Conservation (phyloP, 2,797 vertebrate genomes). For the Oreonectes daqikongensis region DNA sequence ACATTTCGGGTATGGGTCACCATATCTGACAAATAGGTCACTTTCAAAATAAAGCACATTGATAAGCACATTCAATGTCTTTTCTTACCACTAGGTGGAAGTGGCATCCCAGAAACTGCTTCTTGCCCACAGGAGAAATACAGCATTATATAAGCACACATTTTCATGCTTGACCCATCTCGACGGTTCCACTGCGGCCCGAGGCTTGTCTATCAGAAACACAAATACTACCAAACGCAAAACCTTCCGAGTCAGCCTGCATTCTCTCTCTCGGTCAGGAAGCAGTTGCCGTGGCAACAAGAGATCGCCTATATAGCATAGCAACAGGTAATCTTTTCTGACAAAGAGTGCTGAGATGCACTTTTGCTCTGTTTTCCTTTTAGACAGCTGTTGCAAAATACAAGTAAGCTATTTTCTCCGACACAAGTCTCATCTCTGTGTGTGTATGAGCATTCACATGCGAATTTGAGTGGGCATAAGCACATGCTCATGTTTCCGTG, state of each 20-base stretch:
- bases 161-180: slow-evolving; percentile 48
- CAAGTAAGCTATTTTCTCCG: slow-evolving; percentile 24
- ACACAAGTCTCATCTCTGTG: background rate
- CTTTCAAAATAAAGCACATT: too few relatives aligned
- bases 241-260: slow-evolving; percentile 8
- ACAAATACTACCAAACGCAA: slow-evolving; percentile 24
- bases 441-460: background rate
- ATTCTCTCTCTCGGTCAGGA: slow-evolving; percentile 30
- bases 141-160: slow-evolving; percentile 43
- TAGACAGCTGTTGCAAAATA: slow-evolving; percentile 7
- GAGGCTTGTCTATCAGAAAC: slow-evolving; percentile 38
- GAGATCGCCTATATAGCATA: slow-evolving; percentile 54
- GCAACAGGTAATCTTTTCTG: slow-evolving; percentile 60
- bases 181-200: slow-evolving; percentile 15
- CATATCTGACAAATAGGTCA: too few relatives aligned
- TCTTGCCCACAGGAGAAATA: slow-evolving; percentile 11
- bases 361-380: slow-evolving; percentile 33
- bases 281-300: slow-evolving; percentile 58
- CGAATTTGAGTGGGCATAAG: background rate
- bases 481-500: slow-evolving; percentile 4
- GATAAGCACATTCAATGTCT: background rate
- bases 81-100: slow-evolving; percentile 46
- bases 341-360: slow-evolving; percentile 45
- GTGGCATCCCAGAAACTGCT: slow-evolving; percentile 12
- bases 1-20: too few relatives aligned